Base-by-base conservation (phyloP, 1,140 invertebrate genomes). In the Manduca sexta region DNA sequence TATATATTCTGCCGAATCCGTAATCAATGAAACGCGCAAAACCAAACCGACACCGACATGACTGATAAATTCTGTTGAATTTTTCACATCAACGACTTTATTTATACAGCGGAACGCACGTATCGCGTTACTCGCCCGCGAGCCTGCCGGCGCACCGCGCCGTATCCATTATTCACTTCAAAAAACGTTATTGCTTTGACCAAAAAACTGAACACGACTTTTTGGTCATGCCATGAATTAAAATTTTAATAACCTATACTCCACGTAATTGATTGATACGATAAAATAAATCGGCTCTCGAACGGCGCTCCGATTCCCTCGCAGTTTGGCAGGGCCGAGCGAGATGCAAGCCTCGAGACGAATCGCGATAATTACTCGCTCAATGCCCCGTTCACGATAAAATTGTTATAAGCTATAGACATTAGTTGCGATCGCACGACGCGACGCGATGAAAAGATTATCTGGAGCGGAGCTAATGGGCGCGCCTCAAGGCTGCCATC, bases 41-140 rank as follows among this genome's bases (percentile, higher is more conserved):
- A 46, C 55, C 56, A 49, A 65, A 58, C 56, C 62, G 52, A 56
- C 57, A 56, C 62, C 44, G 64, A 66, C 60, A 49, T 58, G 40
- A 66, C 52, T 70, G 64, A 78, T 74, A 69, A 74, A 83, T 77
- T 78, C 64, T 57, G 65, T 66, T 69, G 68, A 77, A 71, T 79
- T 83, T 79, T 79, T 65, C 72, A 66, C 69, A 66, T 75, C 73
- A 69, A 77, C 64, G 62, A 65, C 55, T 80, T 74, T 77, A 80
- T 82, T 78, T 77, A 74, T 70, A 71, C 65, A 62, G 49, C 60
- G 45, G 61, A 68, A 57, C 74, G 66, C 64, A 74, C 59, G 69
- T 72, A 74, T 76, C 69, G 63, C 60, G 61, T 75, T 77, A 72
- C 70, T 65, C 59, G 74, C 4, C 68, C 62, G 45, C 48, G 56